Conservation (phyloP, 2,888 invertebrate species). For the Xanthostigma xanthostigma region DNA sequence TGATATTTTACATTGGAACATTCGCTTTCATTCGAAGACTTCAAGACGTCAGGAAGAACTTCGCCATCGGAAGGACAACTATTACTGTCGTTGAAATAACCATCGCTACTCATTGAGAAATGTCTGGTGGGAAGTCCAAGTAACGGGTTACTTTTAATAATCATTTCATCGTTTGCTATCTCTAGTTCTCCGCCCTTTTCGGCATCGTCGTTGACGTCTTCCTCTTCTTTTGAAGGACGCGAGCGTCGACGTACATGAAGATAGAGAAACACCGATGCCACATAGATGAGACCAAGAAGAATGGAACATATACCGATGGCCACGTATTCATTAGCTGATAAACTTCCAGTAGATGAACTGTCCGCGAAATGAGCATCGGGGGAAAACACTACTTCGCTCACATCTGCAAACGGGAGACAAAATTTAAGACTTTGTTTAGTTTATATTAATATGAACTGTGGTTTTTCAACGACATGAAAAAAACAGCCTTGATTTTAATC, state of each 20-base stretch:
- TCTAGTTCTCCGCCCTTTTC: slow-evolving; percentile 24
- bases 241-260: slow-evolving; percentile 54
- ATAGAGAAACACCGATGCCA: slow-evolving; percentile 72
- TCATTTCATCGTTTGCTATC: slow-evolving; percentile 35
- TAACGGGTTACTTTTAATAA: slow-evolving; percentile 66
- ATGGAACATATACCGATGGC: slow-evolving; percentile 73
- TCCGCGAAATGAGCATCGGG: slow-evolving; percentile 43
- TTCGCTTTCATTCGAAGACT: slow-evolving; percentile 22
- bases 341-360: slow-evolving; percentile 37
- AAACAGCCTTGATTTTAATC: too few species aligned
- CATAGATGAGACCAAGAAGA: slow-evolving; percentile 73
- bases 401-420: slow-evolving; percentile 36
- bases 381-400: slow-evolving; percentile 66
- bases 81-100: slow-evolving; percentile 29
- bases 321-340: slow-evolving; percentile 62
- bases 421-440: too few species aligned
- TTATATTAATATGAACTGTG: too few species aligned
- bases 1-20: slow-evolving; percentile 22
- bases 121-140: slow-evolving; percentile 42
- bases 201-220: slow-evolving; percentile 33
- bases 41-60: slow-evolving; percentile 31
- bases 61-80: slow-evolving; percentile 53
- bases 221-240: slow-evolving; percentile 18
- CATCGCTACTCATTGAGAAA: slow-evolving; percentile 33
- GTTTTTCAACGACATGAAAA: too few species aligned